Evolutionary conservation across 2,797 vertebrate species (phyloP), one percentile per base, ranked within the genome.

Genomic region (Ammospiza maritima): DNA sequence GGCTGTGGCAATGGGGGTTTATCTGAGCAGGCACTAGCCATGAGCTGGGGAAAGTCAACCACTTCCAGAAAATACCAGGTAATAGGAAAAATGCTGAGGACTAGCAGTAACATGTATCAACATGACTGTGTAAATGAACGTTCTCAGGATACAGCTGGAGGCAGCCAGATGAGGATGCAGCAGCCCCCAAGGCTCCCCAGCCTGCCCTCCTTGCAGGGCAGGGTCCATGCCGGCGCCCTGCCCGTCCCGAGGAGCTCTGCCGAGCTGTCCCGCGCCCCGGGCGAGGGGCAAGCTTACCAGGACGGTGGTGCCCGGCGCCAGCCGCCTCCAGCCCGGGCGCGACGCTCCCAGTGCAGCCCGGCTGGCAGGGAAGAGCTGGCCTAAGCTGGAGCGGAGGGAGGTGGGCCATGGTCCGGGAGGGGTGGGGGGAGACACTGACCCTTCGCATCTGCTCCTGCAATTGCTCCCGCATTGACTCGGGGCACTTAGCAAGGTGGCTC

Each of bases 401-500:
- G 61, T 81, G 91, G 96, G 96, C 96, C 97, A 97, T 88, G 97
- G 90, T 95, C 95, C 95, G 6, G 91, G 86, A 89, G 93, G 94
- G 96, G 89, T 91, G 51, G 62, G 90, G 81, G 92, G 58, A 95
- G 88, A 97, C 96, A 99, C 99, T 99, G 98, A 99, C 99, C 99
- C 99, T 98, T 98, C 98, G 99, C 97, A 99, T 98, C 98, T 99
- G 99, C 95, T 99, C 99, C 98, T 98, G 99, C 97, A 99, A 98
- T 98, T 99, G 99, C 97, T 99, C 99, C 97, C 98, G 98, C 98
- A 99, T 97, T 77, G 99, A 99, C 98, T 99, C 99, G 48, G 99
- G 99, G 98, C 99, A 99, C 98, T 99, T 99, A 98, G 98, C 98
- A 94, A 99, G 99, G 98, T 99, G 99, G 98, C 98, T 99, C 99